A percentile compares a stretch with the other conserved stretches of the same genome.
phyloP scores from a whole-genome alignment of 2,797 vertebrate species.

The Lacerta agilis region DNA sequence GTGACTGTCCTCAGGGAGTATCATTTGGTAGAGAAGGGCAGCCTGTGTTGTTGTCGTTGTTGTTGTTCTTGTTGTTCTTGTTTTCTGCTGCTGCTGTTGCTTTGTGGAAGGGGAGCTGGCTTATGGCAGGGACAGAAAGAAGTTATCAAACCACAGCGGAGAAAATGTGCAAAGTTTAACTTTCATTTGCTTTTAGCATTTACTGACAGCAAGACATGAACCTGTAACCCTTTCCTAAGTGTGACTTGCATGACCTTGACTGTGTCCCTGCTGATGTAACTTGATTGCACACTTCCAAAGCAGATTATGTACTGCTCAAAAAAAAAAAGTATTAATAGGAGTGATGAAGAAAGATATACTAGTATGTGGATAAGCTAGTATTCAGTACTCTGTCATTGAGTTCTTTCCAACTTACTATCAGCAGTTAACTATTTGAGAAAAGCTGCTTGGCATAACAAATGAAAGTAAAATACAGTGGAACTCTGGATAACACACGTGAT shows the following conservation, averaged over 20 bases:
- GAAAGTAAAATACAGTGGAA: neutral
- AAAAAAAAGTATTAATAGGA: slow-evolving; percentile 20
- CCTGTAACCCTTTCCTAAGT: neutral
- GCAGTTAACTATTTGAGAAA: neutral
- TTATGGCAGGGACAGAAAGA: neutral
- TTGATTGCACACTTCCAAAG: slow-evolving; percentile 4
- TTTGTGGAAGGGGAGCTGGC: neutral
- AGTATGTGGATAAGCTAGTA: neutral
- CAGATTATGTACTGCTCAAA: slow-evolving; percentile 1
- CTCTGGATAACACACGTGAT: too few relatives aligned
- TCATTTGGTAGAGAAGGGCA: neutral
- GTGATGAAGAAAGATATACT: neutral
- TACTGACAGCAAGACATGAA: slow-evolving; percentile 8
- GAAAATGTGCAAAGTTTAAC: neutral
- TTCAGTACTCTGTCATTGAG: neutral
- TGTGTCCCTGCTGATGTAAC: neutral
- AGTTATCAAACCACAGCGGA: neutral
- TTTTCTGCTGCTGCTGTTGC: too few relatives aligned
- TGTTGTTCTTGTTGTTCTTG: too few relatives aligned
- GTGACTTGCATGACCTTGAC: neutral
- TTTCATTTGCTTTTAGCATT: neutral
- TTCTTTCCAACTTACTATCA: slow-evolving; percentile 9
- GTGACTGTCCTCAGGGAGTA: neutral
- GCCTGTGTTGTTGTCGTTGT: neutral
- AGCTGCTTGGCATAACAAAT: neutral